A percentile compares a stretch with the other conserved stretches of the same genome.
Evolutionary conservation across 2,888 invertebrate genomes (phyloP).

Genomic region (Idaea aversata): DNA sequence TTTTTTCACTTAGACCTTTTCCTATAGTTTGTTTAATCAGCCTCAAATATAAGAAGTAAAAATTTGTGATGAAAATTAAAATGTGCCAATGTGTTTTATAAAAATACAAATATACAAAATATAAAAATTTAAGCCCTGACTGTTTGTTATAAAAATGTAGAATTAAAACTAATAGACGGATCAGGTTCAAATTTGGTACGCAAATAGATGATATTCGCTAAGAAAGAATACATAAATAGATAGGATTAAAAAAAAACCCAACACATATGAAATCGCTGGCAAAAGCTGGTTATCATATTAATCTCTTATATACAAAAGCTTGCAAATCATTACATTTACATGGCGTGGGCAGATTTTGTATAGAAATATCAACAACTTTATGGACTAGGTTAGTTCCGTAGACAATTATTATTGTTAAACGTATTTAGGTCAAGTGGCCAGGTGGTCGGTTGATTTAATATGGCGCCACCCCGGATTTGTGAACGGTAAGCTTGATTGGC

Average conservation of each 20-base stretch:
- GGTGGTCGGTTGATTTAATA: slow-evolving; percentile 25
- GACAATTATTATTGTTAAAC: slow-evolving; percentile 10
- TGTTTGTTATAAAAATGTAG: no score
- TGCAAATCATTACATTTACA: slow-evolving; percentile 31
- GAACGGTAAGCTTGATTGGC: not conserved
- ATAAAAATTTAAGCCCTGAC: no score
- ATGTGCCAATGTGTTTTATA: no score
- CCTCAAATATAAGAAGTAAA: no score
- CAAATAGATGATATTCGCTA: no score
- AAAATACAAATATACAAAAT: no score
- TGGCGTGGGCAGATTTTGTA: slow-evolving; percentile 47
- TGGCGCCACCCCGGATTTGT: slow-evolving; percentile 19
- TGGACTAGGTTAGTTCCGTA: slow-evolving; percentile 28
- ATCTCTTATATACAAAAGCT: slow-evolving; percentile 5
- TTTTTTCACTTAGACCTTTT: not conserved
- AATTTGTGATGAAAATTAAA: no score
- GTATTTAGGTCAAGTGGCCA: slow-evolving; percentile 24
- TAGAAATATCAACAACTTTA: slow-evolving; percentile 33
- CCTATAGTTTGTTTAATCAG: not conserved
- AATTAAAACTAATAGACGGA: no score
- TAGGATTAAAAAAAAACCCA: no score
- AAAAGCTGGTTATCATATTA: not conserved
- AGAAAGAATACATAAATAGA: no score
- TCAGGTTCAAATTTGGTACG: no score
- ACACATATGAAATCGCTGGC: not conserved